Evolutionary conservation across 1,140 invertebrate genomes (phyloP), one percentile per base, ranked within the genome.

Genomic region (Rhopalosiphum padi): DNA sequence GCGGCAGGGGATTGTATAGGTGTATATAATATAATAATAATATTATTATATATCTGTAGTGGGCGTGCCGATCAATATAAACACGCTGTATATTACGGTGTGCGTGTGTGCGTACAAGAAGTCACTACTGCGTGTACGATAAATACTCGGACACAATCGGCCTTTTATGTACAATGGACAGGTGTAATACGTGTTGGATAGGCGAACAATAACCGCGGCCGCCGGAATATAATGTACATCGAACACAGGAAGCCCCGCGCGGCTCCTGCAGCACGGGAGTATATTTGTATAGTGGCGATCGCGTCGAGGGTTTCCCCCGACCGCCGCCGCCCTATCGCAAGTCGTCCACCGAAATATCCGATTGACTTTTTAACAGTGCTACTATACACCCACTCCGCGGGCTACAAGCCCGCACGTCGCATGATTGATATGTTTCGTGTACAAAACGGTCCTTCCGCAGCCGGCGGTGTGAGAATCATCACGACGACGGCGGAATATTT

Each of bases 41-140:
- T 41, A 41, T 83, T 41, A 83, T 83, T 83, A 41, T 48, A n/a
- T n/a, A 30, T 51, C 1, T 92, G 30, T 41, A 41, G 46, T 85
- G 77, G 91, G 91, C 91, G 91, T 82, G 91, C n/a, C n/a, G 91
- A 92, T 93, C 91, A 55, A 93, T 93, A 93, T 86, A 86, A 93
- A 85, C 91, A 90, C 89, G 23, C 15, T 90, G 23, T 43, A 55
- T 55, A n/a, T 18, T 55, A 30, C 6, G 23, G 23, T 87, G 35
- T 87, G 46, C 5, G 86, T 35, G n/a, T 48, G 46, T 48, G 46
- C 30, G 85, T n/a, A 46, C 46, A 23, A 89, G 87, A 89, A 89
- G 87, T 89, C 87, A 89, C 48, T 53, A 37, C 41, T 6, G 30
- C 23, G 23, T 86, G 37, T 86, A 77, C 60, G 60, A 86, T 35